Conservation (phyloP, 2,797 vertebrate species). For the Mus caroli region DNA sequence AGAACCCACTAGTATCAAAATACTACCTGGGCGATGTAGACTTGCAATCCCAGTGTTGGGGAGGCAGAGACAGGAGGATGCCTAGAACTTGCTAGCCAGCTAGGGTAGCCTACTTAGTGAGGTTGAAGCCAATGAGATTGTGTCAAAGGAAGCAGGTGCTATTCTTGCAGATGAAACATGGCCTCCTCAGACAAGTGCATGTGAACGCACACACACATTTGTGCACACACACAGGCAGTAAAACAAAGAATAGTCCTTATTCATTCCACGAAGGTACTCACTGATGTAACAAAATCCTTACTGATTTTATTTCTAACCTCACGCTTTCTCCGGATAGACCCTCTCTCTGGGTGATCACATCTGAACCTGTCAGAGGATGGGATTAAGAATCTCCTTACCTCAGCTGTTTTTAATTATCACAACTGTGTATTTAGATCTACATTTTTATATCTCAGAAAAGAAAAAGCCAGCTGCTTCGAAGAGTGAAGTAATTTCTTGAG, state of each 20-base stretch:
- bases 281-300: background rate
- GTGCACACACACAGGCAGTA: background rate
- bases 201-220: background rate
- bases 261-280: background rate
- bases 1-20: background rate
- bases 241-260: background rate
- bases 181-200: background rate
- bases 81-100: background rate
- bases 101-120: background rate
- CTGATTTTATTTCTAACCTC: background rate
- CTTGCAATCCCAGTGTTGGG: background rate
- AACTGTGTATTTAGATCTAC: background rate
- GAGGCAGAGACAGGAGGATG: background rate
- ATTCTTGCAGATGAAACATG: background rate
- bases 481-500: conserved; percentile 51
- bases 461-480: background rate
- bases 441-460: background rate
- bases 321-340: background rate
- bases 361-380: background rate
- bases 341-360: background rate
- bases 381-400: background rate
- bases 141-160: background rate
- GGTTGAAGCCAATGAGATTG: background rate
- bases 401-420: conserved; percentile 29
- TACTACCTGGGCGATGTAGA: background rate